Evolutionary conservation across 2,888 invertebrate species (phyloP).

Genomic region (Leptothorax acervorum): DNA sequence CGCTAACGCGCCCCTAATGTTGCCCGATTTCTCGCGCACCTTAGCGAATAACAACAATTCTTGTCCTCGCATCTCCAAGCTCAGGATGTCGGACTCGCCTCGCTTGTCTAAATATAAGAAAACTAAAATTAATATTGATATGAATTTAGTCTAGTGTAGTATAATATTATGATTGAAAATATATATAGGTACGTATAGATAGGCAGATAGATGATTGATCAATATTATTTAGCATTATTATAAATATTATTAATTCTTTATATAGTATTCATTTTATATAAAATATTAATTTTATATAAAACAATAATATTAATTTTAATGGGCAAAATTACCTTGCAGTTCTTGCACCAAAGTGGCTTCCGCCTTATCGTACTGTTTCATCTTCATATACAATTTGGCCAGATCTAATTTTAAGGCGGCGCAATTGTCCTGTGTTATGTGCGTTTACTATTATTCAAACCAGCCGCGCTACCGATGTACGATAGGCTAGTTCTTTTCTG

Average conservation of each 20-base stretch:
- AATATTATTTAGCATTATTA: slow-evolving; percentile 6
- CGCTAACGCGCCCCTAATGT: slow-evolving; percentile 88
- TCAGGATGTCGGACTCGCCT: slow-evolving; percentile 84
- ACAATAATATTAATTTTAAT: background rate
- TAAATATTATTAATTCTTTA: background rate
- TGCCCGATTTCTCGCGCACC: slow-evolving; percentile 89
- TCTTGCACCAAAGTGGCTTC: slow-evolving; percentile 92
- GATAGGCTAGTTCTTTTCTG: no score
- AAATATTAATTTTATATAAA: background rate
- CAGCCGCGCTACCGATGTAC: no score
- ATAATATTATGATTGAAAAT: slow-evolving; percentile 25
- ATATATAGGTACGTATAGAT: no score
- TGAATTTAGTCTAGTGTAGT: background rate
- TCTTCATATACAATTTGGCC: slow-evolving; percentile 93
- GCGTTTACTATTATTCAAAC: no score
- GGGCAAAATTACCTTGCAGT: slow-evolving; percentile 86
- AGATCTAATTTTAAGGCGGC: slow-evolving; percentile 92
- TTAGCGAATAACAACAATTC: slow-evolving; percentile 91
- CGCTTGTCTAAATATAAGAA: slow-evolving; percentile 74
- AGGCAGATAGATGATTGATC: slow-evolving; percentile 62
- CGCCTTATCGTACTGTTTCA: slow-evolving; percentile 95
- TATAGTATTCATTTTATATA: background rate
- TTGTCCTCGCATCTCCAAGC: slow-evolving; percentile 90
- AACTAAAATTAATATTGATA: background rate
- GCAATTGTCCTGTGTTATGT: no score